Evolutionary conservation across 2,113 vertebrate species (phyloP).

Genomic region (Pollimyrus isidori): DNA sequence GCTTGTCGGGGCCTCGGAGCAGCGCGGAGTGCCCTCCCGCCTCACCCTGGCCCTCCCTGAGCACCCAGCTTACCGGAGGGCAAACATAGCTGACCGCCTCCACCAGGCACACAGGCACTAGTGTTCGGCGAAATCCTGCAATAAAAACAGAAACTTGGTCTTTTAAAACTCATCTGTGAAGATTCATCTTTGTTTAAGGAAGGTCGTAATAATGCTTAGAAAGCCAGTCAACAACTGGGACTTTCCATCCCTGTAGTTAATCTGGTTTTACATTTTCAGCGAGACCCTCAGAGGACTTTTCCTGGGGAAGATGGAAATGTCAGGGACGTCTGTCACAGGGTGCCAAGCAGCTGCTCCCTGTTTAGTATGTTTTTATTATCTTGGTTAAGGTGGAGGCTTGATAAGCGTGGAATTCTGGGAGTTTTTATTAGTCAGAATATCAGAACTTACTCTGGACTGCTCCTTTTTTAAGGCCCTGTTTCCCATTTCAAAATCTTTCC

Average conservation of each 20-base stretch:
- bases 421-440: neutral
- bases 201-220: neutral
- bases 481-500: neutral
- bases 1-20: conserved; percentile 52
- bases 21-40: conserved; percentile 39
- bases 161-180: neutral
- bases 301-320: neutral
- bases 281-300: neutral
- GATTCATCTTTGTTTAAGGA: neutral
- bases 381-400: neutral
- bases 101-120: neutral
- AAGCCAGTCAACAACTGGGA: neutral
- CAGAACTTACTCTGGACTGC: neutral
- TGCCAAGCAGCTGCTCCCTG: neutral
- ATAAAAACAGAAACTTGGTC: neutral
- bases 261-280: neutral
- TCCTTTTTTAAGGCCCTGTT: neutral
- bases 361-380: neutral
- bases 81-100: neutral
- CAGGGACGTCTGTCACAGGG: neutral
- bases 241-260: neutral
- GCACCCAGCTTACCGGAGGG: conserved; percentile 33
- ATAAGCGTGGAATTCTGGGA: neutral
- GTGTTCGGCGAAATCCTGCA: conserved; percentile 15
- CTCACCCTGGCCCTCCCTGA: conserved; percentile 33